Conservation (phyloP, 2,888 invertebrate species). For the Dyspetes luteomarginatus region DNA sequence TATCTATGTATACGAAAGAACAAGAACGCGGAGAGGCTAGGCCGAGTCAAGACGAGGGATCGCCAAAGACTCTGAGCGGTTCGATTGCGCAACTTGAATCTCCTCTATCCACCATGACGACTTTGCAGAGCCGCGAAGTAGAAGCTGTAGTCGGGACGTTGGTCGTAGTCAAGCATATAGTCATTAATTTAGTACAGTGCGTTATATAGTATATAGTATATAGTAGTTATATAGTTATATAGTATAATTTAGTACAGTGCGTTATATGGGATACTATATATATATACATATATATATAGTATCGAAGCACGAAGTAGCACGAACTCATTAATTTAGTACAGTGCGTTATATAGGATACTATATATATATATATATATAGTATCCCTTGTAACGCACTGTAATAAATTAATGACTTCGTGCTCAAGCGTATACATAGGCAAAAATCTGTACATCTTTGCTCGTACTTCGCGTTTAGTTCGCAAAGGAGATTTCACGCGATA, state of each 20-base stretch:
- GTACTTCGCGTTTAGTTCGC: conserved; percentile 55
- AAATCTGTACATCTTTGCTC: conserved; percentile 50
- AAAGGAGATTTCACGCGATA: too few relatives aligned
- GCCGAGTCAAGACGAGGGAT: conserved; percentile 36
- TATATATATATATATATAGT: conserved; percentile 19
- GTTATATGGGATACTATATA: too few relatives aligned
- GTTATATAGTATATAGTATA: too few relatives aligned
- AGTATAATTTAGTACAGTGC: too few relatives aligned
- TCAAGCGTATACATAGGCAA: conserved; percentile 18
- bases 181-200: too few relatives aligned
- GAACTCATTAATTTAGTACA: conserved; percentile 74
- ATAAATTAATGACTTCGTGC: conserved; percentile 73
- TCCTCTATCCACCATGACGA: not conserved
- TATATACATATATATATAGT: too few relatives aligned
- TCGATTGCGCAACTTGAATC: not conserved
- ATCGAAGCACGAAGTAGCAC: conserved; percentile 48
- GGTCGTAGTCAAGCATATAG: too few relatives aligned
- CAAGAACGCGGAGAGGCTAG: conserved; percentile 39
- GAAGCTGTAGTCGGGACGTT: too few relatives aligned
- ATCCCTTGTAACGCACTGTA: conserved; percentile 74
- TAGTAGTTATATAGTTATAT: too few relatives aligned
- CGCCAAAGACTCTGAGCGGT: conserved; percentile 33
- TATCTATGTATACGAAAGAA: not conserved
- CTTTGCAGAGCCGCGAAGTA: conserved; percentile 38
- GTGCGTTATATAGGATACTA: conserved; percentile 71